Evolutionary conservation across 2,888 invertebrate genomes (phyloP).

Genomic region (Metallyticus violacea): DNA sequence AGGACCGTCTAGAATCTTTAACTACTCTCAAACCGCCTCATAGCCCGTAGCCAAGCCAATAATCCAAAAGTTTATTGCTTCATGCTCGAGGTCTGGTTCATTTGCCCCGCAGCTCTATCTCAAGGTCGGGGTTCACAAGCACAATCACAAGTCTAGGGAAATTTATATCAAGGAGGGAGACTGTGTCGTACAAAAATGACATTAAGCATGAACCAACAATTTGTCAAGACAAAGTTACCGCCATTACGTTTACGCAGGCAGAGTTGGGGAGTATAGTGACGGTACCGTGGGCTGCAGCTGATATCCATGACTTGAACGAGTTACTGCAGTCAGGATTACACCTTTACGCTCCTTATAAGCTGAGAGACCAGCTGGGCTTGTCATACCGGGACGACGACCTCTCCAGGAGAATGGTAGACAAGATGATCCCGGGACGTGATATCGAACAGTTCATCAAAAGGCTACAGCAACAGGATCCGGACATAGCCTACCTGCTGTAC

Average conservation of each 20-base stretch:
- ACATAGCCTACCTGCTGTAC: background rate
- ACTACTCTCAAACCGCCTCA: no score
- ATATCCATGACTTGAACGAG: background rate
- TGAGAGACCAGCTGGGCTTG: background rate
- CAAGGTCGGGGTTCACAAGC: no score
- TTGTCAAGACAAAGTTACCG: background rate
- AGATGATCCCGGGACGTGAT: background rate
- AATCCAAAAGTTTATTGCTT: no score
- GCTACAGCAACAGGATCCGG: background rate
- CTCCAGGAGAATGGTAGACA: background rate
- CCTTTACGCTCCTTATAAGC: background rate
- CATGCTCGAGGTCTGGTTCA: no score
- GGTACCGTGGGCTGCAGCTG: background rate
- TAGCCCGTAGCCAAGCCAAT: no score
- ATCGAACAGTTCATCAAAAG: background rate
- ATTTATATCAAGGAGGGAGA: no score
- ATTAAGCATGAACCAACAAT: no score
- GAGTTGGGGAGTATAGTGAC: background rate
- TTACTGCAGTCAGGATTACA: background rate
- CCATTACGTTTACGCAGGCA: no score
- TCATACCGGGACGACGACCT: background rate
- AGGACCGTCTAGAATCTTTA: no score
- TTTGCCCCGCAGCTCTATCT: no score
- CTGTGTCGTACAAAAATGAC: no score
- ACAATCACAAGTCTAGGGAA: no score